phyloP scores from a whole-genome alignment of 1,140 invertebrate species.

The Drosophila dunni region DNA sequence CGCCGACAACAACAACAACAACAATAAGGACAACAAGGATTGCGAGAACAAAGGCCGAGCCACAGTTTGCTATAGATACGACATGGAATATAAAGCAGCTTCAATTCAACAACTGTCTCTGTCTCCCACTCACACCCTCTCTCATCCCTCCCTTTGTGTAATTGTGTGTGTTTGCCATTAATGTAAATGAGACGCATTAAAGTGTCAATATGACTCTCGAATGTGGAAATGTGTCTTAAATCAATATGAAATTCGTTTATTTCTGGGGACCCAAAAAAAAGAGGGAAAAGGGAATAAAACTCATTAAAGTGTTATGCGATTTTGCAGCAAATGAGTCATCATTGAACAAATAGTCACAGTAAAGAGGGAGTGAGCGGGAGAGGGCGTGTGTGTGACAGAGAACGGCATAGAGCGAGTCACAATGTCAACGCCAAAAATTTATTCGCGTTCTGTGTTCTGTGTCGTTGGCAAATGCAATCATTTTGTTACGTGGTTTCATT shows the following conservation, averaged over 20 bases:
- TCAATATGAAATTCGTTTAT: constrained; percentile 49
- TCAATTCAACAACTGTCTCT: neutral
- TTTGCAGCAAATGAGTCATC: constrained; percentile 72
- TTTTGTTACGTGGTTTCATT: constrained; percentile 78
- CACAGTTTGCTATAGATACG: constrained; percentile 28
- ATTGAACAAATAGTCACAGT: constrained; percentile 50
- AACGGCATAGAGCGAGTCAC: neutral
- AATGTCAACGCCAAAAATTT: constrained; percentile 51
- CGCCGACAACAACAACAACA: constrained; percentile 62
- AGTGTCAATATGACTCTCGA: constrained; percentile 75
- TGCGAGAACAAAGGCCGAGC: constrained; percentile 45
- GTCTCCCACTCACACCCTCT: too few relatives aligned
- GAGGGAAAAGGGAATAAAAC: constrained; percentile 40
- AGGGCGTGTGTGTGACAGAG: neutral
- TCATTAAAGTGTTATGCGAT: constrained; percentile 72
- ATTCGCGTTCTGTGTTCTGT: constrained; percentile 47
- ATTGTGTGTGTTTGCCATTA: constrained; percentile 53
- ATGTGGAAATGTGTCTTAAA: constrained; percentile 53
- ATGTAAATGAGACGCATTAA: constrained; percentile 77
- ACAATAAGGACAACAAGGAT: constrained; percentile 23
- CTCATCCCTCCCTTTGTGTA: neutral
- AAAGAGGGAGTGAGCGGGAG: neutral
- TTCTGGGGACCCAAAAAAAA: neutral
- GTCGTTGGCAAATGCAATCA: constrained; percentile 72
- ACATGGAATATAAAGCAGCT: constrained; percentile 56